Percentiles rank a stretch among this genome's conserved stretches.
phyloP scores from a whole-genome alignment of 1,140 invertebrate genomes.

The Papilio polyxenes region DNA sequence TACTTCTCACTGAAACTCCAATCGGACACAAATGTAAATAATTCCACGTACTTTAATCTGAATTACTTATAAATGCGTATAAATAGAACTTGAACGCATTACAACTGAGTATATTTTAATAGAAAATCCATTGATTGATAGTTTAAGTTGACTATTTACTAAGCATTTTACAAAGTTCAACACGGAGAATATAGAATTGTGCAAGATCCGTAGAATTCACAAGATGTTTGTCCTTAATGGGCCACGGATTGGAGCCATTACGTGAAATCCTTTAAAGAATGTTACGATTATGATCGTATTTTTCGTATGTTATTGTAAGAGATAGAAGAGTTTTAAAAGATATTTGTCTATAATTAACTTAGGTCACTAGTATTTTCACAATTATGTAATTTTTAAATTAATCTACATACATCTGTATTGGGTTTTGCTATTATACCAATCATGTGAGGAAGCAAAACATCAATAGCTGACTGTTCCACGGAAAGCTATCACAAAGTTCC shows the following conservation, averaged over 20 bases:
- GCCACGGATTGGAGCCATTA: constrained; percentile 30
- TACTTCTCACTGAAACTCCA: not conserved
- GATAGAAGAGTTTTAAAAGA: not conserved
- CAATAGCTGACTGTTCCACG: not conserved
- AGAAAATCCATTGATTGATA: too few species aligned
- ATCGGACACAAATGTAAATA: not conserved
- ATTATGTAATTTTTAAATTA: not conserved
- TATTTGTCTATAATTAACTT: constrained; percentile 8
- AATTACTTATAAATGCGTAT: not conserved
- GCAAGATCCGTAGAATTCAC: constrained; percentile 19
- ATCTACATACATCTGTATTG: not conserved
- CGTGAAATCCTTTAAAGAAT: constrained; percentile 24
- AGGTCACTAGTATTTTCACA: not conserved
- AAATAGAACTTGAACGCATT: not conserved
- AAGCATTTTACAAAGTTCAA: constrained; percentile 18
- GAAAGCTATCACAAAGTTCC: too few species aligned
- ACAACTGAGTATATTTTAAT: not conserved
- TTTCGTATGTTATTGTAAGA: not conserved
- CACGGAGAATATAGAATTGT: constrained; percentile 4
- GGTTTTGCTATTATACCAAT: not conserved
- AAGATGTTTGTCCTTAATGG: constrained; percentile 31
- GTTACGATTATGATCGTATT: constrained; percentile 8
- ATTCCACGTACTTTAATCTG: not conserved
- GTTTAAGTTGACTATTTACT: not conserved
- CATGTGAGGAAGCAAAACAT: not conserved